Conservation (phyloP, 2,797 vertebrate genomes). For the Gobionotothen gibberifrons region DNA sequence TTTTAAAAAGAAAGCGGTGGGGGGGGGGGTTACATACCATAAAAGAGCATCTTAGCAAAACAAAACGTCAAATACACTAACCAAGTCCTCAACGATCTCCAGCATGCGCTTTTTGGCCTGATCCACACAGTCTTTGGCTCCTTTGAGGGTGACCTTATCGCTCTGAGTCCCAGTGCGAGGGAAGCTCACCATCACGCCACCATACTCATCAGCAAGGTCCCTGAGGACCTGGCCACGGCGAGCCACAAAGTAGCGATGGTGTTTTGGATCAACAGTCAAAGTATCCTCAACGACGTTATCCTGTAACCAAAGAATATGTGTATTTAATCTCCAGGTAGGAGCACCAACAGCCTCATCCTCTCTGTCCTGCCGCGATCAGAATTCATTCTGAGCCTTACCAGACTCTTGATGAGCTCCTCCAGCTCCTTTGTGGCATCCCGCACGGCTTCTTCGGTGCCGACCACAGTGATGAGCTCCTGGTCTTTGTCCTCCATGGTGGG, state of each 20-base stretch:
- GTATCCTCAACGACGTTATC: slow-evolving; percentile 95
- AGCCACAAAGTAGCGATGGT: slow-evolving; percentile 96
- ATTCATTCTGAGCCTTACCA: slow-evolving; percentile 79
- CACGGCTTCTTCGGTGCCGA: slow-evolving; percentile 96
- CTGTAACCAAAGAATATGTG: slow-evolving; percentile 69
- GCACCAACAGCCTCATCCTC: not conserved
- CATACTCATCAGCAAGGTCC: slow-evolving; percentile 96
- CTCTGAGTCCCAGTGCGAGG: slow-evolving; percentile 93
- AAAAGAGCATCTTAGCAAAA: not conserved
- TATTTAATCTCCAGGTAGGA: not conserved
- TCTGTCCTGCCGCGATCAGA: not conserved
- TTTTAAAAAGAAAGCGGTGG: not conserved
- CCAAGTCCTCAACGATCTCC: slow-evolving; percentile 97
- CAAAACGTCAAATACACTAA: slow-evolving; percentile 68
- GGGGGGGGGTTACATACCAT: too few relatives aligned
- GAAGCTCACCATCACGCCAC: slow-evolving; percentile 98
- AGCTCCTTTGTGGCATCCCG: slow-evolving; percentile 94
- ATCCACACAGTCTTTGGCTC: slow-evolving; percentile 98
- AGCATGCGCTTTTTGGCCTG: slow-evolving; percentile 97
- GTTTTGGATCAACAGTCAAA: slow-evolving; percentile 93
- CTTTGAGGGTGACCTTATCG: slow-evolving; percentile 95
- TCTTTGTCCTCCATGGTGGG: slow-evolving; percentile 94
- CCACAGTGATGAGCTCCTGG: slow-evolving; percentile 97
- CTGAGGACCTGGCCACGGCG: slow-evolving; percentile 95
- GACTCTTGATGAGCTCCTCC: slow-evolving; percentile 93